Conservation (phyloP, 2,797 vertebrate species). For the Anisognathus igniventris region DNA sequence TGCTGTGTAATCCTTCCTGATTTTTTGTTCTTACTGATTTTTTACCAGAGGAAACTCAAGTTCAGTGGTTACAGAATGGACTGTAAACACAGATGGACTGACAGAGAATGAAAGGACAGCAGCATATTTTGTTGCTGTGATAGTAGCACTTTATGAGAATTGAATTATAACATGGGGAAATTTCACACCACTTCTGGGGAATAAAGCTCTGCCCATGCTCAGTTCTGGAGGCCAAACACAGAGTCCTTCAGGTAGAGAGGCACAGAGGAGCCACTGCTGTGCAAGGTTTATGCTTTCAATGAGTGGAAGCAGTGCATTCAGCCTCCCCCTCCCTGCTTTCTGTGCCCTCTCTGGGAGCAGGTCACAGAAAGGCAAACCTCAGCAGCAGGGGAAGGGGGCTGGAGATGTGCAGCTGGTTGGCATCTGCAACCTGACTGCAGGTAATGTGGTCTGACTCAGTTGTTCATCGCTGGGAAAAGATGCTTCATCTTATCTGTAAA, state of each 20-base stretch:
- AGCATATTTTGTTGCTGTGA: background rate
- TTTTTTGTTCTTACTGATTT: background rate
- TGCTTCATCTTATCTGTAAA: background rate
- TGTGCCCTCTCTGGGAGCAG: background rate
- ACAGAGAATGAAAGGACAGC: background rate
- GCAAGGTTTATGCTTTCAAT: background rate
- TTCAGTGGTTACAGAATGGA: background rate
- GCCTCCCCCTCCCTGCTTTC: background rate
- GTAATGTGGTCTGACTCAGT: background rate
- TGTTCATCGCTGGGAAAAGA: background rate
- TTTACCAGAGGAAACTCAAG: background rate
- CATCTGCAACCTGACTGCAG: background rate
- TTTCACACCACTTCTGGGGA: background rate
- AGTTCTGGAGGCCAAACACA: background rate
- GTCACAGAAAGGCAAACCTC: background rate
- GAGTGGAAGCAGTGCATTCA: background rate
- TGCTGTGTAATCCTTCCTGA: background rate
- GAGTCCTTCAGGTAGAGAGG: background rate
- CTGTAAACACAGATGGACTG: background rate
- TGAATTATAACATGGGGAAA: background rate
- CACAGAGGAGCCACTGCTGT: background rate
- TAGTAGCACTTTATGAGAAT: background rate
- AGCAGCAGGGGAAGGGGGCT: background rate
- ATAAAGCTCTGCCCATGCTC: background rate
- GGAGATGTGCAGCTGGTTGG: background rate